Evolutionary conservation across 1,140 invertebrate genomes (phyloP).

Genomic region (Magallana angulata): DNA sequence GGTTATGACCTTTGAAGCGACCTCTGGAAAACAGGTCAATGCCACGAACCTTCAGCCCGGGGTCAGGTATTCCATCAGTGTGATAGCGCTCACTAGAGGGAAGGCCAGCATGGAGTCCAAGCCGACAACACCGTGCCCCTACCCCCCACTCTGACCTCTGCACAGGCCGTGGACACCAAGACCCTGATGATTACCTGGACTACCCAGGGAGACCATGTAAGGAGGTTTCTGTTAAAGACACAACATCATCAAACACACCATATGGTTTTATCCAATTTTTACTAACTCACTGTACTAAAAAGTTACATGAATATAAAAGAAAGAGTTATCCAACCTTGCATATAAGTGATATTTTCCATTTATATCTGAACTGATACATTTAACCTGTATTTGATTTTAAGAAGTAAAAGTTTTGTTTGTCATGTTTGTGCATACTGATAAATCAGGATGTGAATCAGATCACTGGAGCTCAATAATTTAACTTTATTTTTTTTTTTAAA

Average conservation of each 20-base stretch:
- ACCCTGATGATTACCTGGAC: constrained; percentile 56
- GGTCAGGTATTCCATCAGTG: constrained; percentile 55
- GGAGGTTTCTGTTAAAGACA: not conserved
- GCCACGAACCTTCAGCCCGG: constrained; percentile 63
- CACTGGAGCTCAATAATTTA: too few relatives aligned
- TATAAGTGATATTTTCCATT: too few relatives aligned
- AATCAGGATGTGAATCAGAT: too few relatives aligned
- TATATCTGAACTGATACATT: too few relatives aligned
- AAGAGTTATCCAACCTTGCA: too few relatives aligned
- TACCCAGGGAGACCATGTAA: constrained; percentile 54
- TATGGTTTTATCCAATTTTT: constrained; percentile 32
- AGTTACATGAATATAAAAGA: too few relatives aligned
- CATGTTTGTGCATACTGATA: too few relatives aligned
- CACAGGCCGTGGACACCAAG: constrained; percentile 53
- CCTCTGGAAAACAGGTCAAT: constrained; percentile 48
- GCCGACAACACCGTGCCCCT: constrained; percentile 60
- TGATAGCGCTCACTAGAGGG: constrained; percentile 54
- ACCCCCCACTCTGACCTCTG: constrained; percentile 53
- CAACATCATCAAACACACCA: too few relatives aligned
- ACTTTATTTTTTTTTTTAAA: too few relatives aligned
- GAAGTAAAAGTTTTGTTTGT: too few relatives aligned
- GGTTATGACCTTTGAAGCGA: constrained; percentile 33
- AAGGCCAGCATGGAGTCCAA: constrained; percentile 54
- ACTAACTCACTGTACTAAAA: too few relatives aligned
- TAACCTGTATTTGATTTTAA: too few relatives aligned